Conservation (phyloP, 2,113 vertebrate genomes). For the Hipposideros armiger region DNA sequence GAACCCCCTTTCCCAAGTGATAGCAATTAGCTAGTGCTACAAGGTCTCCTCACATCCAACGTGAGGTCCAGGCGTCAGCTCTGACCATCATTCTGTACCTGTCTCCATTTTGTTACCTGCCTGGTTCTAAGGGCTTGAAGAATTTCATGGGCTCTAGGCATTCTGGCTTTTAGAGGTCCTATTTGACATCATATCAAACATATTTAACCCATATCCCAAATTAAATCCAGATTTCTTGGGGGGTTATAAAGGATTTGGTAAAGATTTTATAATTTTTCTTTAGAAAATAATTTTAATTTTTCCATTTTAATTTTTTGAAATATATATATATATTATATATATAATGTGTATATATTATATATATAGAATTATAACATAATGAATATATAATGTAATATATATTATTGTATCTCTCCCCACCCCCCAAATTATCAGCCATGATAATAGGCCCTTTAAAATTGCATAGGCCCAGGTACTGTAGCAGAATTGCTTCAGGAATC, state of each 20-base stretch:
- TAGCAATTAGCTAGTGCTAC: not conserved
- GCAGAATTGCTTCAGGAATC: not conserved
- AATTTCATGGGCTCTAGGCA: slow-evolving; percentile 28
- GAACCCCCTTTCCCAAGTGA: not conserved
- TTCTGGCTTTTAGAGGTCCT: slow-evolving; percentile 48
- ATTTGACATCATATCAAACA: not conserved
- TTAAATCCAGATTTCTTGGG: slow-evolving; percentile 28
- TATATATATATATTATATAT: not conserved
- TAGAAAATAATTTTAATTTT: slow-evolving; percentile 33
- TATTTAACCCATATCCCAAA: slow-evolving; percentile 20
- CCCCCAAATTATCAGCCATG: not conserved
- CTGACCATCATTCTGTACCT: not conserved
- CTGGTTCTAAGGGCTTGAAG: slow-evolving; percentile 15
- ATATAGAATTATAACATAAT: not conserved
- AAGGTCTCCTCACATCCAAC: too few species aligned
- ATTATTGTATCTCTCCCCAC: not conserved
- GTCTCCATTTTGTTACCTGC: slow-evolving; percentile 12
- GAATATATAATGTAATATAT: not conserved
- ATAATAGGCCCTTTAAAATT: not conserved
- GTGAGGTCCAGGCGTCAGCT: not conserved
- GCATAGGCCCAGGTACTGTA: not conserved
- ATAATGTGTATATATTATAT: not conserved
- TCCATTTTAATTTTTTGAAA: slow-evolving; percentile 12
- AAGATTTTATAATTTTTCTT: slow-evolving; percentile 27
- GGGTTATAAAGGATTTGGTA: not conserved